phyloP scores from a whole-genome alignment of 2,113 vertebrate species.

The Pollimyrus isidori region DNA sequence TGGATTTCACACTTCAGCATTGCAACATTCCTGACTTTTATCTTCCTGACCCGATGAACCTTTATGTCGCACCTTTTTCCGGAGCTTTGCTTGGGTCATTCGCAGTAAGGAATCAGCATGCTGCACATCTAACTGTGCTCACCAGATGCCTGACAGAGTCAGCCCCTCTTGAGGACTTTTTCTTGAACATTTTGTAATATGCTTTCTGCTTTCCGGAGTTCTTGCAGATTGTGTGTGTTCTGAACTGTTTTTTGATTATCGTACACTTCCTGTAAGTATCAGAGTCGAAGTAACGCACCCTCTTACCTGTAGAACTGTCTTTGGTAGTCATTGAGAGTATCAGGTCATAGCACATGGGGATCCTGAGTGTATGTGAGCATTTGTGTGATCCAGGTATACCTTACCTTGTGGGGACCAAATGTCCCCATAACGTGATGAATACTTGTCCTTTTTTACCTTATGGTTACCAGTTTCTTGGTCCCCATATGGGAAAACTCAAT shows the following conservation, averaged over 20 bases:
- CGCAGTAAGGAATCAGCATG: not conserved
- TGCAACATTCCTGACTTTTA: not conserved
- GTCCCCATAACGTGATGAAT: too few relatives aligned
- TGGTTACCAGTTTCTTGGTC: too few relatives aligned
- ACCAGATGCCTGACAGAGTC: not conserved
- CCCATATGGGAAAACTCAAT: too few relatives aligned
- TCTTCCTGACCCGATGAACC: not conserved
- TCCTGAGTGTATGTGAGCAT: constrained; percentile 13
- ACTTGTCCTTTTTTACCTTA: too few relatives aligned
- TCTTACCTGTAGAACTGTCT: not conserved
- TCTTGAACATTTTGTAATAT: not conserved
- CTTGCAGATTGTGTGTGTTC: not conserved
- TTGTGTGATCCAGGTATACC: not conserved
- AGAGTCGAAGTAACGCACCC: too few relatives aligned
- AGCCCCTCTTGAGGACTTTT: not conserved
- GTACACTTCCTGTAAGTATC: not conserved
- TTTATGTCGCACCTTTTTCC: not conserved
- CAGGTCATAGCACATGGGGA: constrained; percentile 8
- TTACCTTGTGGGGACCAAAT: too few relatives aligned
- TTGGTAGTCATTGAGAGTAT: not conserved
- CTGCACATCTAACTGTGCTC: not conserved
- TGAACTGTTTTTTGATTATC: not conserved
- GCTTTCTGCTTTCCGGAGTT: not conserved
- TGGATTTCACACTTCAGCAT: not conserved
- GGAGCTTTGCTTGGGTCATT: not conserved